Evolutionary conservation across 2,797 vertebrate genomes (phyloP).

Genomic region (Hippocampus kuda): DNA sequence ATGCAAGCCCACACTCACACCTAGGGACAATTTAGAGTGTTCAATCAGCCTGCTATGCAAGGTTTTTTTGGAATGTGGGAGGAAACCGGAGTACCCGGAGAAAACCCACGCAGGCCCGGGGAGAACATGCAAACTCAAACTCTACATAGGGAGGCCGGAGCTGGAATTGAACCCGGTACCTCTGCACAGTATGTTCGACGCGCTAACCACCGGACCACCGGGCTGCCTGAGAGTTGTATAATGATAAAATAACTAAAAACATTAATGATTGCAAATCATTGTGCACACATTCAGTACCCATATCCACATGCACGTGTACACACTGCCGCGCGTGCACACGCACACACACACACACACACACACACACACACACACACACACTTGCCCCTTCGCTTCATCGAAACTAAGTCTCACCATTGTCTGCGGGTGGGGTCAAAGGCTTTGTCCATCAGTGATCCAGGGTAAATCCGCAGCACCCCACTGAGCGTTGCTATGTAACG

Average conservation of each 20-base stretch:
- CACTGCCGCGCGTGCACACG: slow-evolving; percentile 10
- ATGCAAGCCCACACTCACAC: too few species aligned
- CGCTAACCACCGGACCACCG: too few species aligned
- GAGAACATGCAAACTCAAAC: too few species aligned
- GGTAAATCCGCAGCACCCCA: slow-evolving; percentile 98
- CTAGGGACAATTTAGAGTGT: too few species aligned
- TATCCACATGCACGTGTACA: neutral
- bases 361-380: slow-evolving; percentile 28
- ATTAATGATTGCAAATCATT: neutral
- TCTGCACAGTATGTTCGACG: too few species aligned
- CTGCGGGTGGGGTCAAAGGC: slow-evolving; percentile 98
- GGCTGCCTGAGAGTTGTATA: too few species aligned
- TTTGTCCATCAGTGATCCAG: slow-evolving; percentile 99
- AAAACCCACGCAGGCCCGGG: too few species aligned
- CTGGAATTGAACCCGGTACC: too few species aligned
- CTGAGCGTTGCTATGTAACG: slow-evolving; percentile 99
- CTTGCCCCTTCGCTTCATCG: slow-evolving; percentile 32
- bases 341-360: neutral
- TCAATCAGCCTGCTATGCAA: too few species aligned
- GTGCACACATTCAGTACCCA: slow-evolving; percentile 8
- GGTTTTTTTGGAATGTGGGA: too few species aligned
- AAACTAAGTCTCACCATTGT: slow-evolving; percentile 87
- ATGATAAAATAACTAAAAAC: neutral
- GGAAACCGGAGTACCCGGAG: too few species aligned
- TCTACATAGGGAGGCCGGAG: too few species aligned